These are phyloP conservation scores for Anneissia japonica DNA, from an alignment of 35 echinoderm and acorn worm genomes.

Conservation along the genomic window DNA sequence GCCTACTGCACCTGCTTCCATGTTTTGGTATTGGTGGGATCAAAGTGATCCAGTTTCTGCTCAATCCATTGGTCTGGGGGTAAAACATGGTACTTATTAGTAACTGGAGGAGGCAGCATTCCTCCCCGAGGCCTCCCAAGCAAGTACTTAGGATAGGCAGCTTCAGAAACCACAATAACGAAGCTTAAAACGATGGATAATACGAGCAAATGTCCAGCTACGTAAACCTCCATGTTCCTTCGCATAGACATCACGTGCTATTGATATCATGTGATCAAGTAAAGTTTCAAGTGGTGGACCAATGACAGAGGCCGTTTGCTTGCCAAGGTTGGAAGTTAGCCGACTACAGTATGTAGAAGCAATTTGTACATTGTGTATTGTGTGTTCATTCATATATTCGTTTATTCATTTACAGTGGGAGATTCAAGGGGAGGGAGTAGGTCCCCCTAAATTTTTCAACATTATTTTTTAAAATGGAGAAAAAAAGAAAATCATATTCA, in stretches of 20 bases:
- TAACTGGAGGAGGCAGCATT: constrained; percentile 32
- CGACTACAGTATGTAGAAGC: no score
- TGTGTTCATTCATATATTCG: no score
- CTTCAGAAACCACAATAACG: constrained; percentile 18
- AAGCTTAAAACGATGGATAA: not conserved
- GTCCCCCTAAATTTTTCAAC: no score
- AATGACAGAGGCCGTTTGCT: no score
- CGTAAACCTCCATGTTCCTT: not conserved
- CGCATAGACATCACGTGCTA: not conserved
- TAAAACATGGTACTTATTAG: not conserved
- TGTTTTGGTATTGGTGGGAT: constrained; percentile 67
- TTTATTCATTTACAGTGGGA: no score
- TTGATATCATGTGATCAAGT: not conserved
- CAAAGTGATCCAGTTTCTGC: constrained; percentile 80
- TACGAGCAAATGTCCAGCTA: not conserved
- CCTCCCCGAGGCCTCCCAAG: constrained; percentile 47
- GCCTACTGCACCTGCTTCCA: constrained; percentile 67
- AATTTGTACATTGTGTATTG: no score
- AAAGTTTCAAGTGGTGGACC: not conserved
- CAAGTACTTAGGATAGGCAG: constrained; percentile 11
- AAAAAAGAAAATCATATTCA: no score
- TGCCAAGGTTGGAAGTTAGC: no score
- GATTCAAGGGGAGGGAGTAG: no score
- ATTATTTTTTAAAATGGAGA: no score
- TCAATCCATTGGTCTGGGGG: constrained; percentile 70